phyloP scores from a whole-genome alignment of 2,113 vertebrate genomes.

The Ciconia maguari region DNA sequence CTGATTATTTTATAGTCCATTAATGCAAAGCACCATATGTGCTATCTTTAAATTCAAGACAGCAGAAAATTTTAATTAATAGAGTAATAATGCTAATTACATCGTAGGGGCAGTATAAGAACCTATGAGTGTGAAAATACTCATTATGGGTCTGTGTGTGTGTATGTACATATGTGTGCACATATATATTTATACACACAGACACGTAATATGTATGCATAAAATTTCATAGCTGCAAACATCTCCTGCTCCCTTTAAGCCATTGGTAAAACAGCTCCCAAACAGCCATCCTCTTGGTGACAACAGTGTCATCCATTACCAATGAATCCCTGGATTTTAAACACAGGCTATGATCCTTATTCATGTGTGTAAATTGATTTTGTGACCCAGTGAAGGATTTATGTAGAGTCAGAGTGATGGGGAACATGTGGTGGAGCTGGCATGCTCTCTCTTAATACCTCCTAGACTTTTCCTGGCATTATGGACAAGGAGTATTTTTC shows the following conservation, averaged over 20 bases:
- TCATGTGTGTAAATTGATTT: neutral
- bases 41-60: neutral
- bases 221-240: neutral
- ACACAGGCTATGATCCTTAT: neutral
- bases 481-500: neutral
- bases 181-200: neutral
- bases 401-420: neutral
- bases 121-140: neutral
- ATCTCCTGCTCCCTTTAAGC: neutral
- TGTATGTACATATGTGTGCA: neutral
- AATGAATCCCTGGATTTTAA: neutral
- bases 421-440: neutral
- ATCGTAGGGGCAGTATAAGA: neutral
- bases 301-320: neutral
- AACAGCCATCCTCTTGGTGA: neutral
- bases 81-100: neutral
- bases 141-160: neutral
- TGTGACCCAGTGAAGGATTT: neutral
- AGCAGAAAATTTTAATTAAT: neutral
- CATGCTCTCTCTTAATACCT: neutral
- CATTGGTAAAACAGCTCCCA: neutral
- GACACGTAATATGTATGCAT: neutral
- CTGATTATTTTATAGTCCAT: neutral
- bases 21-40: neutral
- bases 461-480: neutral